Evolutionary conservation across 2,113 vertebrate genomes (phyloP).

Genomic region (Pelmatolapia mariae): DNA sequence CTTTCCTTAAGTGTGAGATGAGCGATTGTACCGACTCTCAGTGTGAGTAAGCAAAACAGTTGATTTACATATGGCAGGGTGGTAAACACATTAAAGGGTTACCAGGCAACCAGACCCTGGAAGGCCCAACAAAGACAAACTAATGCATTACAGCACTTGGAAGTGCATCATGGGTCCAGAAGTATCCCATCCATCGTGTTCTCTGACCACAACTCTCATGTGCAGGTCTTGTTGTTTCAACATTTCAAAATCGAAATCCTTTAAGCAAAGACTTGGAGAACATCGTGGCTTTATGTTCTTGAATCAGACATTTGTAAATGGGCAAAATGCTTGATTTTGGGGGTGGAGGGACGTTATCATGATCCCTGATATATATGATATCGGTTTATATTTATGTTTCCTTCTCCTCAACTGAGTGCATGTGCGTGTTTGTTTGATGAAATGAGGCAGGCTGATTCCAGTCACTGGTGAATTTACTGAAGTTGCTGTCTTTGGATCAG

Average conservation of each 20-base stretch:
- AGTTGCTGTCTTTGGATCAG: background rate
- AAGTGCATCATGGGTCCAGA: background rate
- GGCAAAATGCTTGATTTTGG: background rate
- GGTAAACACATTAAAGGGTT: background rate
- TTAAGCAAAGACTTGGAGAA: background rate
- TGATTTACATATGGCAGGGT: background rate
- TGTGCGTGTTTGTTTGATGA: background rate
- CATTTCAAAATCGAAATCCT: background rate
- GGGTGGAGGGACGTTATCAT: background rate
- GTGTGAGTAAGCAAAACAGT: background rate
- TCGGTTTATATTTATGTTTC: background rate
- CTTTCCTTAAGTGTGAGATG: background rate
- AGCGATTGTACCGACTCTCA: background rate
- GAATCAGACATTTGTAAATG: background rate
- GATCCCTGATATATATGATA: background rate
- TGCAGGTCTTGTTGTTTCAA: background rate
- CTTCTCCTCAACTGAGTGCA: background rate
- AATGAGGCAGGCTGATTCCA: background rate
- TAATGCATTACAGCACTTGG: background rate
- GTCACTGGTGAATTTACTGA: background rate
- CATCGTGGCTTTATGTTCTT: background rate
- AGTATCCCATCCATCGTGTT: background rate
- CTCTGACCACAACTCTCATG: background rate
- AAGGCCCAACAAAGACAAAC: background rate
- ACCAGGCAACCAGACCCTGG: background rate